phyloP scores from a whole-genome alignment of 2,888 invertebrate species.

The Nemapogon koenigi region DNA sequence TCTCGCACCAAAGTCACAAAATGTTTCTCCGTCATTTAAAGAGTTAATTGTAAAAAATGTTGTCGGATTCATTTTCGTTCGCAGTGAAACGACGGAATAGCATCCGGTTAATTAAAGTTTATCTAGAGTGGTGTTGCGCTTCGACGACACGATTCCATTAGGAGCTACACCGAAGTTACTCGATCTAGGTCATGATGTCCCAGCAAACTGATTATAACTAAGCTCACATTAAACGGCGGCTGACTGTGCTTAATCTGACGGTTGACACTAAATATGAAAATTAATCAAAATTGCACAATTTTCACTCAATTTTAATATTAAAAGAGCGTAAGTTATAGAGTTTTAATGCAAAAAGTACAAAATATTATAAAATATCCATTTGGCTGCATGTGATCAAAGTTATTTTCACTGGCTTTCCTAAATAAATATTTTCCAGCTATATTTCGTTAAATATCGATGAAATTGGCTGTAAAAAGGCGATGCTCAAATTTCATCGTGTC shows the following conservation, averaged over 20 bases:
- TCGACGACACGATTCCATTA: constrained; percentile 48
- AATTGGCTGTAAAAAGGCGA: constrained; percentile 3
- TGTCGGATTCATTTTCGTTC: constrained; percentile 4
- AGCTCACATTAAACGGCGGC: constrained; percentile 6
- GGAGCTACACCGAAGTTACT: constrained; percentile 30
- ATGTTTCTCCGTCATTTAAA: not conserved
- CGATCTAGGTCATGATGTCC: constrained; percentile 20
- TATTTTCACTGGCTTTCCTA: too few species aligned
- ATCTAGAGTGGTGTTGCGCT: constrained; percentile 45
- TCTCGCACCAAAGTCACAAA: too few species aligned
- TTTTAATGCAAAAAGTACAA: too few species aligned
- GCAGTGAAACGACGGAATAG: constrained; percentile 29
- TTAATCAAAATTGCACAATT: too few species aligned
- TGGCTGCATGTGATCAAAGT: too few species aligned
- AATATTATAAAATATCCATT: too few species aligned
- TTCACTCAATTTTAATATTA: too few species aligned
- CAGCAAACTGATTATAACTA: constrained; percentile 12
- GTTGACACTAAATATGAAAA: too few species aligned
- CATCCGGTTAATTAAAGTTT: constrained; percentile 58
- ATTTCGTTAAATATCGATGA: not conserved
- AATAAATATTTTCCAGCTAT: too few species aligned
- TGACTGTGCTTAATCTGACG: too few species aligned
- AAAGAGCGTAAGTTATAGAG: too few species aligned
- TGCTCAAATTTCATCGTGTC: constrained; percentile 3
- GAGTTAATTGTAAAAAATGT: constrained; percentile 7